Evolutionary conservation across 1,140 invertebrate genomes (phyloP), one percentile per base, ranked within the genome.

Genomic region (Lordiphosa clarofinis): DNA sequence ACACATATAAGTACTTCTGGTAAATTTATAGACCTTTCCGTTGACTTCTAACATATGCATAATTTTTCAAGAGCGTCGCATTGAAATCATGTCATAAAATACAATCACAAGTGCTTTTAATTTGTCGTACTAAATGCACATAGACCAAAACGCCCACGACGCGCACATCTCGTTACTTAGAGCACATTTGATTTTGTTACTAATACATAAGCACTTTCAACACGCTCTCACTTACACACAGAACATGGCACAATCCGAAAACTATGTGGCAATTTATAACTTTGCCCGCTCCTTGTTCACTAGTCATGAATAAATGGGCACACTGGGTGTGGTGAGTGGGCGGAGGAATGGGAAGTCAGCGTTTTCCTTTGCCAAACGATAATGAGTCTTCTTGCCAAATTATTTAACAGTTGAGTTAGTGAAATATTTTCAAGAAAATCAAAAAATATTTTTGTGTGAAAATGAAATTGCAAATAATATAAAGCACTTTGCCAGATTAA

Each of bases 121-220:
- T 82, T 82, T 82, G 76, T 82, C 73, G 67, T 56, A 68, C 56
- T 59, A 72, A 76, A 64, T 72, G 75, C 54, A 55, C 33, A 56
- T 49, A 46, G 49, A 38, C 40, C 11, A 40, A 39, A 24, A 19
- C 44, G 19, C 12, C 15, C 11, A 13, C 31, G 10, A 10, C 1
- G 19, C 19, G 8, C 36, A 19, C 24, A 49, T 53, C 59, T 82
- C 76, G 76, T 82, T 82, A 82, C 76, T 82, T 82, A 82, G 76
- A 78, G 68, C 55, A 78, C 78, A 82, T 82, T 82, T 84, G 84
- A 82, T 82, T 82, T 82, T 84, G 78, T 78, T 82, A 84, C 78
- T 28, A 28, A 28, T 28, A 28, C 24, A 28, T 28, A 28, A 28
- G 43, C 36, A 61, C 44, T 28, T 28, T 28, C 24, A 28, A 55